Conservation (phyloP, 2,797 vertebrate genomes). For the Hozukius guyotensis region DNA sequence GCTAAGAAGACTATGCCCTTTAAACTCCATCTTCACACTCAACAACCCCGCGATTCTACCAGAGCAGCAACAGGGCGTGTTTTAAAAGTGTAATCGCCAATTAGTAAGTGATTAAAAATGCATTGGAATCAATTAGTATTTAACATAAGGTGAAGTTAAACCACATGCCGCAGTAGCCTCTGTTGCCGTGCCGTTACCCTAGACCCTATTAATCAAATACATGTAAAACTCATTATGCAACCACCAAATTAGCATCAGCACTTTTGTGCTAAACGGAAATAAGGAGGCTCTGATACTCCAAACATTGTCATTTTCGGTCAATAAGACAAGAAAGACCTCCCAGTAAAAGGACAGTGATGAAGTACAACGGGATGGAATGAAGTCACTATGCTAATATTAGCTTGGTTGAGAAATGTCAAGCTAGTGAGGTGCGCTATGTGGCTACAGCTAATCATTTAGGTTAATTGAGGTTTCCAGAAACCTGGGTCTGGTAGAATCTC, state of each 20-base stretch:
- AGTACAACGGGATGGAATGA: slow-evolving; percentile 61
- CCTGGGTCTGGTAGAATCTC: slow-evolving; percentile 61
- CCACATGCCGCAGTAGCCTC: slow-evolving; percentile 67
- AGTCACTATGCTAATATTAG: slow-evolving; percentile 78
- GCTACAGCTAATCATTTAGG: slow-evolving; percentile 80
- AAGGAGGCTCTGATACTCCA: slow-evolving; percentile 46
- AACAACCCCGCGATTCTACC: slow-evolving; percentile 52
- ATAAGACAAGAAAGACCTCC: slow-evolving; percentile 56
- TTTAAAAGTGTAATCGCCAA: slow-evolving; percentile 81
- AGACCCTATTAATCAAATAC: slow-evolving; percentile 76
- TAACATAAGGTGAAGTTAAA: slow-evolving; percentile 82
- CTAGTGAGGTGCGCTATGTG: slow-evolving; percentile 48
- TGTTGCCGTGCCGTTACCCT: slow-evolving; percentile 49
- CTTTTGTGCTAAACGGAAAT: slow-evolving; percentile 62
- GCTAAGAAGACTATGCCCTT: slow-evolving; percentile 77
- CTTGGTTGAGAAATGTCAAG: slow-evolving; percentile 75
- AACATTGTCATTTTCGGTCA: slow-evolving; percentile 73
- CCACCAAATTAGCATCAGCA: slow-evolving; percentile 69
- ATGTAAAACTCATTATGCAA: slow-evolving; percentile 70
- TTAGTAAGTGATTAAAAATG: slow-evolving; percentile 84
- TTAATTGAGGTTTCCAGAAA: slow-evolving; percentile 81
- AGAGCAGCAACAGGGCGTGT: slow-evolving; percentile 67
- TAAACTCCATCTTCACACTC: slow-evolving; percentile 73
- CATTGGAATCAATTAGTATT: slow-evolving; percentile 83
- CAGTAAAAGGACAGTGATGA: slow-evolving; percentile 66